Evolutionary conservation across 2,797 vertebrate species (phyloP).

Genomic region (Megaceryle alcyon): DNA sequence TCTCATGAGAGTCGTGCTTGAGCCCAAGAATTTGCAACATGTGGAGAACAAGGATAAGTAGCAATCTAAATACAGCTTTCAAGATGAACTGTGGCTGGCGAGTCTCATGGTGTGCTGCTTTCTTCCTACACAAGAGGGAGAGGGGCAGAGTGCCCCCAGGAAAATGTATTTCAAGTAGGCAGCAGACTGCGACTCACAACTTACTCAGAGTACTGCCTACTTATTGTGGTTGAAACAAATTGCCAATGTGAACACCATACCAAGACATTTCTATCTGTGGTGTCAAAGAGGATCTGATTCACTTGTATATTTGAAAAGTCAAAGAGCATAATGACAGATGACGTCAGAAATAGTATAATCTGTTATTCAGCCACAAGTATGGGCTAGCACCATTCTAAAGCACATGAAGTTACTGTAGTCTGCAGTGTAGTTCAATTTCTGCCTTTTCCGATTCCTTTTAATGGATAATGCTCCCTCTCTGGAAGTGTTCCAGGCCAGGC

Average conservation of each 20-base stretch:
- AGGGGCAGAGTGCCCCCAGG: background rate
- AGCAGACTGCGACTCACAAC: background rate
- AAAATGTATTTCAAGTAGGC: background rate
- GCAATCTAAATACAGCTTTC: background rate
- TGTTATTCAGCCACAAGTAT: background rate
- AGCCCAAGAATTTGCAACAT: background rate
- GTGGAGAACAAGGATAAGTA: background rate
- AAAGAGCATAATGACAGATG: background rate
- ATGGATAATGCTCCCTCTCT: background rate
- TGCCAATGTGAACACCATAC: rapidly evolving
- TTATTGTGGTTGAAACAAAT: background rate
- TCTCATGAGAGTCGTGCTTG: background rate
- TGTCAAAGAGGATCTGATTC: background rate
- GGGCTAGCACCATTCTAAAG: background rate
- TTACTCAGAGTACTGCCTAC: background rate
- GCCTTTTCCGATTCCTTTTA: background rate
- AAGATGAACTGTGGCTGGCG: background rate
- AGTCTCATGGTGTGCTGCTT: background rate
- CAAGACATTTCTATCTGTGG: background rate
- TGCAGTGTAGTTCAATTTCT: background rate
- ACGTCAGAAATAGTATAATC: background rate
- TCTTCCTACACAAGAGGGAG: background rate
- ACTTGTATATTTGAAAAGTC: background rate
- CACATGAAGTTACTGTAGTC: background rate
- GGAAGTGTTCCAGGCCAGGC: background rate